Evolutionary conservation across 2,888 invertebrate genomes (phyloP), one percentile per base, ranked within the genome.

Genomic region (Meiosimyza decipiens): DNA sequence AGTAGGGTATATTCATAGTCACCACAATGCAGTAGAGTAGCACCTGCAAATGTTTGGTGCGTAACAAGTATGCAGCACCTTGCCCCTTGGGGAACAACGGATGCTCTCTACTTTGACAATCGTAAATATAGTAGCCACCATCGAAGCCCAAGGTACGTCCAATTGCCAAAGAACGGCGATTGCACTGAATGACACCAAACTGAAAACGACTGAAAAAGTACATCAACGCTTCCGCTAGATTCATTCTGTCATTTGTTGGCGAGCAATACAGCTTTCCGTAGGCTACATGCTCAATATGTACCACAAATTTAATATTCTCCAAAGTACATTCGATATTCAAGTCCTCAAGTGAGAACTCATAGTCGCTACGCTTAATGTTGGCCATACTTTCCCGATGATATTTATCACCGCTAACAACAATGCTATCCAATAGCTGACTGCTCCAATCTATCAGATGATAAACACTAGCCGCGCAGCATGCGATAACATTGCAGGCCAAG

Each of bases 371-470:
- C 13, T 74, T 86, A 47, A 91, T 87, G 77, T 88, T 88, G 0
- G 82, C 80, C 12, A 88, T 75, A 79, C 90, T 90, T 75, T 90
- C 88, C 54, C 81, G 79, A 79, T 90, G 90, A 81, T 91, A 92
- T 28, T 86, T 85, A 77, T 90, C 88, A 3, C 92, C 92, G 71
- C 88, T 88, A 6, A 88, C 86, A 1, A 92, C 88, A 63, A 92
- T 89, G 1, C 91, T 90, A 82, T 92, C 91, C 55, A 92, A 79
- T 5, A 92, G 88, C 22, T 90, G 88, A 4, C 88, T 79, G 49
- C 90, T 92, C 92, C 92, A 92, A 65, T 91, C 91, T 75, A 88
- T 88, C 3, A 92, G 82, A 9, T 88, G 88, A 78, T 91, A 92
- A 3, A 91, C 88, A 73, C 89, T 88, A 11, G 89, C 88, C 88